These are phyloP conservation scores for Passer domesticus DNA, from an alignment of 2,113 vertebrate species.

Conservation along the genomic window DNA sequence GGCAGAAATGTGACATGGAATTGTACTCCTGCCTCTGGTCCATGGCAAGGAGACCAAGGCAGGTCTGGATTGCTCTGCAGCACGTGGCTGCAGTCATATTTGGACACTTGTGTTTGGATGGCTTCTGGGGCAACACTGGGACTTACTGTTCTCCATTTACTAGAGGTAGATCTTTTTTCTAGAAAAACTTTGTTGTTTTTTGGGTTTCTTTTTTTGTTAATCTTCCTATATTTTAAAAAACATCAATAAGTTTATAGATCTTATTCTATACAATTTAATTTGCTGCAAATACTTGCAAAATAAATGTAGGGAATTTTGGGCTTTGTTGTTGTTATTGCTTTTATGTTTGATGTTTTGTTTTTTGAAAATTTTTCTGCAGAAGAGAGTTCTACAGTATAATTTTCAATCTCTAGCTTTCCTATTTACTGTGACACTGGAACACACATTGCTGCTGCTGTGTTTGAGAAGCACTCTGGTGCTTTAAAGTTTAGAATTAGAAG, in stretches of 20 bases:
- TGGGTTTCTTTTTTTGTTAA: not conserved
- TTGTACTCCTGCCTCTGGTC: not conserved
- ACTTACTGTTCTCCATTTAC: not conserved
- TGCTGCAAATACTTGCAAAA: not conserved
- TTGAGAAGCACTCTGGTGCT: constrained; percentile 15
- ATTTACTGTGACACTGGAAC: not conserved
- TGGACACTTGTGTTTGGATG: not conserved
- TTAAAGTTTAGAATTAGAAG: constrained; percentile 7
- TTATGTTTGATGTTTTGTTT: not conserved
- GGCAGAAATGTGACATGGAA: not conserved
- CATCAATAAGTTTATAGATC: not conserved
- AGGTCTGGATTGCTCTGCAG: not conserved
- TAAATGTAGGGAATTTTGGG: not conserved
- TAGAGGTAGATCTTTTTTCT: not conserved
- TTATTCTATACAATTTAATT: not conserved
- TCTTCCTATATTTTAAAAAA: not conserved
- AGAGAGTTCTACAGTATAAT: not conserved
- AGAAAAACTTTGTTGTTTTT: not conserved
- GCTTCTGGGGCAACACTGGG: not conserved
- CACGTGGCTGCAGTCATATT: not conserved
- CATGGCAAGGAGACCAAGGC: not conserved
- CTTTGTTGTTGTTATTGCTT: too few species aligned
- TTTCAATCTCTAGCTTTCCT: not conserved
- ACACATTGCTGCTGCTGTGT: not conserved
- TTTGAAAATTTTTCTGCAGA: not conserved